A percentile compares a stretch with the other conserved stretches of the same genome.
These are phyloP conservation scores for Scytalopus superciliaris DNA, from an alignment of 2,113 vertebrate genomes.

Conservation along the genomic window DNA sequence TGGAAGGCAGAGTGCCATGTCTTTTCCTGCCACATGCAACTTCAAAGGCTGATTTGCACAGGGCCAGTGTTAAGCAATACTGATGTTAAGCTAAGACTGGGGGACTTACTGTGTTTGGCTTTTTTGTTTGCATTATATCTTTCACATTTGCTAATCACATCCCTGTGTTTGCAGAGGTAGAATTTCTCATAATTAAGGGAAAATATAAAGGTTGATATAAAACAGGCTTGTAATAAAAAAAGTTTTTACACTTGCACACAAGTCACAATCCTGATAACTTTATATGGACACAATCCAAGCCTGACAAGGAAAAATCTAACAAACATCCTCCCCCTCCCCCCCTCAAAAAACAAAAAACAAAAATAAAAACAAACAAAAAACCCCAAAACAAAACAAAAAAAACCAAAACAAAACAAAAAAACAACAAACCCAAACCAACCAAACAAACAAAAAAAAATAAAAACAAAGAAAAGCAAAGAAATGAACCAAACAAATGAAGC, in stretches of 20 bases:
- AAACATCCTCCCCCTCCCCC: not conserved
- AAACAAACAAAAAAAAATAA: not conserved
- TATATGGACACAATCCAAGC: conserved; percentile 23
- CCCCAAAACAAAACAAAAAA: too few species aligned
- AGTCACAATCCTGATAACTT: conserved; percentile 57
- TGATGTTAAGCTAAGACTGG: not conserved
- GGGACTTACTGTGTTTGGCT: not conserved
- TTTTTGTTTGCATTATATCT: conserved; percentile 2
- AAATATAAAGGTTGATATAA: conserved; percentile 59
- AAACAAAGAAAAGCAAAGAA: too few species aligned
- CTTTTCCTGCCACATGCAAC: fast-evolving
- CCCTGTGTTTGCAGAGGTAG: conserved; percentile 46
- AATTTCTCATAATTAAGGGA: conserved; percentile 64
- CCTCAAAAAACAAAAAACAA: too few species aligned
- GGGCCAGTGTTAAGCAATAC: not conserved
- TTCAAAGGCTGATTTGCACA: not conserved
- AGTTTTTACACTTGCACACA: conserved; percentile 35
- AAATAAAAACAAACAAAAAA: too few species aligned
- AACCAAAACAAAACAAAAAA: not conserved
- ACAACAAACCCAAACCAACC: not conserved
- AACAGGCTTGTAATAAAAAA: conserved; percentile 50
- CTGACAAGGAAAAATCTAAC: not conserved
- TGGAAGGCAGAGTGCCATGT: not conserved
- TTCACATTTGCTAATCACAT: conserved; percentile 37
- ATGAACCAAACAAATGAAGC: too few species aligned